Evolutionary conservation across 2,797 vertebrate genomes (phyloP), one percentile per base, ranked within the genome.

Genomic region (Paramormyrops hopkinsi): DNA sequence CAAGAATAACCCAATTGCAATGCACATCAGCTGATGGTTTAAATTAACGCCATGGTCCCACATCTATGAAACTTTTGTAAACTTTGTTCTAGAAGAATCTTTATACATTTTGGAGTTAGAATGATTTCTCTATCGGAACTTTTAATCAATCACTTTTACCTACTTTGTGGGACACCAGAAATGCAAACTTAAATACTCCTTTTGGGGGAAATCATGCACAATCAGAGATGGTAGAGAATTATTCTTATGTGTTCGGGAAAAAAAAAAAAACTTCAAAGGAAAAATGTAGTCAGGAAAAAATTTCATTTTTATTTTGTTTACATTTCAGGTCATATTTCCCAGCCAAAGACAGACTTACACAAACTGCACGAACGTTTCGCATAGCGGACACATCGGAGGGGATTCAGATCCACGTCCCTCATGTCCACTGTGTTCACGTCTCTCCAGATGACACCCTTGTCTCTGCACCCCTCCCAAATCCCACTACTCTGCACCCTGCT

Each of bases 401-500:
- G 44, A 44, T 14, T 65, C 86, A 22, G n/a, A 4, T 19, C n/a
- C 19, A 25, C 48, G 2, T 14, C 17, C 54, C 37, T 59, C 9
- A 37, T 11, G 8, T 17, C 54, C 54, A 17, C 86, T 46, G 19
- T 9, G 50, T 48, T 48, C 50, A 29, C 25, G 2, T 4, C 86
- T 48, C 56, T 46, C 3, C 29, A 11, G 25, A 86, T 33, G 5
- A n/a, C 50, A 22, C 53, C 85, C 85, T 9, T n/a, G 33, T 56
- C 29, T 87, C 33, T 8, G 6, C 51, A 29, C n/a, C 50, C 65
- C 54, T 62, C 54, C 19, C 29, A 54, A 25, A 17, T 17, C 12
- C 56, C 59, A 86, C 90, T 95, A 95, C 92, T 96, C 95, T 0
- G 94, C 94, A 53, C 95, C 94, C 0, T 87, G 93, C 56, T 95